Evolutionary conservation across 2,113 vertebrate species (phyloP).

Genomic region (Labeo catla): DNA sequence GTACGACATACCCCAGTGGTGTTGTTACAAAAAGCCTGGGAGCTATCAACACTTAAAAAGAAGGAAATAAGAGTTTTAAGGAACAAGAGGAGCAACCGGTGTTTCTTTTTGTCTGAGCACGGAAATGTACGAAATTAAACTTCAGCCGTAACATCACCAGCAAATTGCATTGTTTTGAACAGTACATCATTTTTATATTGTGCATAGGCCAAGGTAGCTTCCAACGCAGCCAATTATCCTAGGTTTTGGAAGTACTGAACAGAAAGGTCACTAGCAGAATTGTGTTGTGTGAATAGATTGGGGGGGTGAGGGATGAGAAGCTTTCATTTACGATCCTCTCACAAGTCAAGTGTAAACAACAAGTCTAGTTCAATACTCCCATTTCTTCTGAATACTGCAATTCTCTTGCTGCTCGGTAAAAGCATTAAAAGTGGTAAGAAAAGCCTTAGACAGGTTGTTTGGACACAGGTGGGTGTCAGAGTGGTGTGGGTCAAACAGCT

Average conservation of each 20-base stretch:
- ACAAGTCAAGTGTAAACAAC: constrained; percentile 40
- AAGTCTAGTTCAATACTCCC: constrained; percentile 38
- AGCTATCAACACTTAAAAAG: constrained; percentile 19
- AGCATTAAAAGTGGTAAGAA: constrained; percentile 19
- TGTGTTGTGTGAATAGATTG: constrained; percentile 34
- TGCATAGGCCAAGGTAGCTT: background rate
- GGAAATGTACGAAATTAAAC: background rate
- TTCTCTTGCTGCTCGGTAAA: constrained; percentile 21
- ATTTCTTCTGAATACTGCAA: constrained; percentile 17
- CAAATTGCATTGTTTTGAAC: background rate
- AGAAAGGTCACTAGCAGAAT: constrained; percentile 20
- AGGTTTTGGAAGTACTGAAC: background rate
- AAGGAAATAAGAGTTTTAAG: background rate
- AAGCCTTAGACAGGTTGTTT: background rate
- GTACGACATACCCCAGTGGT: background rate
- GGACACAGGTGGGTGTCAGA: constrained; percentile 23
- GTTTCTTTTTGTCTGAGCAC: background rate
- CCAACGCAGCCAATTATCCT: constrained; percentile 15
- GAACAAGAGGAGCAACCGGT: background rate
- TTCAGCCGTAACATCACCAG: background rate
- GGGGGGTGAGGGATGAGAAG: constrained; percentile 8
- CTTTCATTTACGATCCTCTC: constrained; percentile 15
- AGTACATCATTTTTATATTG: background rate
- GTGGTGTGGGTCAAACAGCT: constrained; percentile 11
- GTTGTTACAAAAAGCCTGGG: background rate